A percentile compares a stretch with the other conserved stretches of the same genome.
These are phyloP conservation scores for Sceloporus undulatus DNA, from an alignment of 2,113 vertebrate genomes.

Conservation along the genomic window DNA sequence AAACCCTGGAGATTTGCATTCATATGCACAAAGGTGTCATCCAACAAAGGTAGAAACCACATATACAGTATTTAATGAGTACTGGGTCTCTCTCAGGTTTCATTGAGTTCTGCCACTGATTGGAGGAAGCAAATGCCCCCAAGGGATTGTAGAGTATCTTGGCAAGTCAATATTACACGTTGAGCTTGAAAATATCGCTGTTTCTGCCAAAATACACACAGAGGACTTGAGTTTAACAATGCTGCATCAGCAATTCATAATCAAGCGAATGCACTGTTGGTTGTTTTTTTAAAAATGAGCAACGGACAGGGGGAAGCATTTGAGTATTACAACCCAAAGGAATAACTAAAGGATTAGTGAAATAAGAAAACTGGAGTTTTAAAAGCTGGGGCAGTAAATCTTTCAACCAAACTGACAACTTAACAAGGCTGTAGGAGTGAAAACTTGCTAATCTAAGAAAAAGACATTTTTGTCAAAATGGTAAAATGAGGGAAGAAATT, in stretches of 20 bases:
- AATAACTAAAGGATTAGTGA: constrained; percentile 48
- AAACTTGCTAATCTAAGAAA: not conserved
- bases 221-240: constrained; percentile 57
- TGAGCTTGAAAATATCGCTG: constrained; percentile 49
- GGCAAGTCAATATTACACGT: constrained; percentile 46
- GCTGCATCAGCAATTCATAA: constrained; percentile 64
- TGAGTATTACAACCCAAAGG: constrained; percentile 32
- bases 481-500: constrained; percentile 53
- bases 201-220: constrained; percentile 66
- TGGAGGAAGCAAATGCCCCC: not conserved
- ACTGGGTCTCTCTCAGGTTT: not conserved
- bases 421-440: not conserved
- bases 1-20: not conserved
- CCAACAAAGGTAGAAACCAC: not conserved
- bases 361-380: constrained; percentile 21
- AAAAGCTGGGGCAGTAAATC: constrained; percentile 37
- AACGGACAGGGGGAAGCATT: constrained; percentile 25
- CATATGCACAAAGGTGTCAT: not conserved
- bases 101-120: constrained; percentile 30
- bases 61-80: not conserved
- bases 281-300: constrained; percentile 58
- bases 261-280: constrained; percentile 58
- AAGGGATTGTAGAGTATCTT: constrained; percentile 45
- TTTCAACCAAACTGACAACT: constrained; percentile 8
- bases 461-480: not conserved